These are phyloP conservation scores for Urocyon cinereoargenteus DNA, from an alignment of 2,797 vertebrate genomes.

Conservation along the genomic window DNA sequence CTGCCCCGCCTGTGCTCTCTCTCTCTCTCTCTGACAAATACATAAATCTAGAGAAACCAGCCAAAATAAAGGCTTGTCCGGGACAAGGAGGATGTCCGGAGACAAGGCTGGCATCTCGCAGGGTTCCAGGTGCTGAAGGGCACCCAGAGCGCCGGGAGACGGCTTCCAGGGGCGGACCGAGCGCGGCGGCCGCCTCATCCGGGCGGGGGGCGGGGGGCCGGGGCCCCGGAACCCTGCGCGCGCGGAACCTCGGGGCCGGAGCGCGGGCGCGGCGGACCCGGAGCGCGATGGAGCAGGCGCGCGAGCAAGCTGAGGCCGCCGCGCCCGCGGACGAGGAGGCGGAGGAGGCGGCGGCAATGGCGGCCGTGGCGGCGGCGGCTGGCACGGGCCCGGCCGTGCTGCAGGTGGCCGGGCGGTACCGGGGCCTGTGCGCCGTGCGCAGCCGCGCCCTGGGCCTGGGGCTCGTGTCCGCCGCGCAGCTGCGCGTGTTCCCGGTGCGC, in stretches of 20 bases:
- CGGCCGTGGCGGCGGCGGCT: conserved; percentile 76
- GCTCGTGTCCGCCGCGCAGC: conserved; percentile 86
- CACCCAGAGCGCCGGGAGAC: no score
- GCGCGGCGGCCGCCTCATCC: no score
- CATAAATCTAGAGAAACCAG: no score
- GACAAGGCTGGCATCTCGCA: no score
- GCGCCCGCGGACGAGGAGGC: conserved; percentile 84
- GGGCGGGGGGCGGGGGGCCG: no score
- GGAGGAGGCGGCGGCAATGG: conserved; percentile 87
- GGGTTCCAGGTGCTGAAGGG: no score
- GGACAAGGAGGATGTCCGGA: no score
- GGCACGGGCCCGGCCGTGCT: conserved; percentile 85
- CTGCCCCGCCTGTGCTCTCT: no score
- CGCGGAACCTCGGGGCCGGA: conserved; percentile 75
- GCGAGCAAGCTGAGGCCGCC: background rate
- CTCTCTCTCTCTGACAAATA: no score
- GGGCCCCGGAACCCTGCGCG: conserved; percentile 69
- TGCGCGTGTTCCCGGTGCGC: conserved; percentile 90
- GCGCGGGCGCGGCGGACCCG: background rate
- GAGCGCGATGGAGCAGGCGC: conserved; percentile 58
- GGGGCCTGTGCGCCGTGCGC: conserved; percentile 91
- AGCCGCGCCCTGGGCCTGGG: conserved; percentile 88
- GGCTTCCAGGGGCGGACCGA: no score
- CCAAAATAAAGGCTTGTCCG: no score
- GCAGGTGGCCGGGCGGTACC: conserved; percentile 91